Evolutionary conservation across 1,140 invertebrate species (phyloP), one percentile per base, ranked within the genome.

Genomic region (Anthonomus grandis): DNA sequence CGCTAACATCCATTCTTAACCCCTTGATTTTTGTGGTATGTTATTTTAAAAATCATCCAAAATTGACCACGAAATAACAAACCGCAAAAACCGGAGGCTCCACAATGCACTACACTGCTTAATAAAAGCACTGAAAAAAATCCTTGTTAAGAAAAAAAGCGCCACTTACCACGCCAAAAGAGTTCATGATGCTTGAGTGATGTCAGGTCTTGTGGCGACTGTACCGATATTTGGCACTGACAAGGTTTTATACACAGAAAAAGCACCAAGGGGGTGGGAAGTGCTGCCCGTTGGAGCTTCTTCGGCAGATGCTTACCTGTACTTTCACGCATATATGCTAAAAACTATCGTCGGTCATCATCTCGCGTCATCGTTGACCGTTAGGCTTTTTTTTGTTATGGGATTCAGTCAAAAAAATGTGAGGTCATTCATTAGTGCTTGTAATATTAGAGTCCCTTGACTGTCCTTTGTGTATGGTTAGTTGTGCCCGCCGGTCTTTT

Each of bases 151-250:
- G 19, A 23, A 6, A 10, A 23, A 27, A 42, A 55, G 19, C 41
- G 50, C 48, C 62, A 65, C 71, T 72, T 72, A 73, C 71, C 71
- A 73, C 69, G 65, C 68, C 67, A 59, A 65, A 70, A 61, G 65
- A 68, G 64, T 72, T 73, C 71, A 73, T 73, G 71, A 72, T 72
- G 71, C 70, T 70, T 68, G 64, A 59, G 56, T 68, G 66, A 62
- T 67, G 67, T 65, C 65, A 60, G 64, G 65, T 68, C 67, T 62
- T 62, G 67, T 73, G 68, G 67, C 70, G 70, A 70, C 69, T 73
- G 71, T 73, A 57, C 49, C 49, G 60, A 56, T 62, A 60, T 49
- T 62, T 52, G 39, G 64, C 58, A 58, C 50, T 59, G 36, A 18
- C 57, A 36, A 44, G 41, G 54, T 67, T 73, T 69, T 73, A 73